These are phyloP conservation scores for Boleophthalmus pectinirostris DNA, from an alignment of 2,113 vertebrate species.

Conservation along the genomic window DNA sequence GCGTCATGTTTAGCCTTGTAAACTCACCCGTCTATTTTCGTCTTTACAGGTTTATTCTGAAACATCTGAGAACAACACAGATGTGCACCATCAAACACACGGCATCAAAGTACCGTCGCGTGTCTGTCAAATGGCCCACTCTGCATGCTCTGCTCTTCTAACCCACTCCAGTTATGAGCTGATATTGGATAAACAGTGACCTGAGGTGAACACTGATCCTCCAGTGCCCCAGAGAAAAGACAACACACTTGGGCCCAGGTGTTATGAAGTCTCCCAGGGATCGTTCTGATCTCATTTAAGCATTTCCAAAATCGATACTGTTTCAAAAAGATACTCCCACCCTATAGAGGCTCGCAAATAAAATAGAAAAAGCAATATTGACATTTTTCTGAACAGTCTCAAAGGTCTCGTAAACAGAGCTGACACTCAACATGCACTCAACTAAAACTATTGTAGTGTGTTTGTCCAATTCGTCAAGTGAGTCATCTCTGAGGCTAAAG, in stretches of 20 bases:
- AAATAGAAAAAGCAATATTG: conserved; percentile 7
- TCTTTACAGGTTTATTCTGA: not conserved
- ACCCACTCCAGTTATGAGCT: conserved; percentile 42
- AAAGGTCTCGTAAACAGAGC: conserved; percentile 27
- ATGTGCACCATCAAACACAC: conserved; percentile 10
- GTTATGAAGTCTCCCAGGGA: conserved; percentile 41
- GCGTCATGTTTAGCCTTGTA: not conserved
- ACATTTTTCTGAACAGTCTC: conserved; percentile 11
- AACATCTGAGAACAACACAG: conserved; percentile 9
- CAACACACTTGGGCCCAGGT: conserved; percentile 27
- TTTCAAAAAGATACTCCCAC: conserved; percentile 15
- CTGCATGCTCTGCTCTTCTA: conserved; percentile 27
- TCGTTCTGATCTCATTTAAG: conserved; percentile 31
- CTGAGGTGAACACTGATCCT: conserved; percentile 36
- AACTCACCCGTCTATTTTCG: not conserved
- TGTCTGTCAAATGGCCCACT: conserved; percentile 11
- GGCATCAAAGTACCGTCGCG: conserved; percentile 3
- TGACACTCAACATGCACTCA: conserved; percentile 37
- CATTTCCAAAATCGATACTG: conserved; percentile 48
- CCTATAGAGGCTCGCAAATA: conserved; percentile 8
- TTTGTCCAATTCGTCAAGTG: conserved; percentile 40
- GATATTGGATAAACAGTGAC: conserved; percentile 36
- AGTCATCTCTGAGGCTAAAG: conserved; percentile 25
- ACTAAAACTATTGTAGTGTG: conserved; percentile 28
- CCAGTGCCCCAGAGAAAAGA: conserved; percentile 24